These are phyloP conservation scores for Melanotaenia trifasciata DNA, from an alignment of 2,797 vertebrate genomes.

Conservation along the genomic window DNA sequence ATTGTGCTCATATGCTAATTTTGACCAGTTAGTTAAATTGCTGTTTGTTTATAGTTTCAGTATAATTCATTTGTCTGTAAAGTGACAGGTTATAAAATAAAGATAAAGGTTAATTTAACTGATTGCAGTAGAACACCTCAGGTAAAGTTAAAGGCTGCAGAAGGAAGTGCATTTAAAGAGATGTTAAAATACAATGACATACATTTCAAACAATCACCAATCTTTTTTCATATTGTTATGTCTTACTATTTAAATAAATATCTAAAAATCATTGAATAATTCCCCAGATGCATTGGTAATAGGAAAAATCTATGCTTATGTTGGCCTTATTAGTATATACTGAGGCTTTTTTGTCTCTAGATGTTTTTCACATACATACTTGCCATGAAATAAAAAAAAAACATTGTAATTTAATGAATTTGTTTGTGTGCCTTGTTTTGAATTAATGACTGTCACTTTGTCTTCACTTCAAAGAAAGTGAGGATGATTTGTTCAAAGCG, in stretches of 20 bases:
- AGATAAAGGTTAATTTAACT: neutral
- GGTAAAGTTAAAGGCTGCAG: neutral
- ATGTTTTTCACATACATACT: conserved; percentile 59
- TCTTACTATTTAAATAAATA: neutral
- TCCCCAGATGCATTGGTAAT: neutral
- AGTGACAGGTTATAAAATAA: neutral
- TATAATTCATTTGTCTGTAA: neutral
- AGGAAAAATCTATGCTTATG: conserved; percentile 24
- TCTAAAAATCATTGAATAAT: conserved; percentile 9
- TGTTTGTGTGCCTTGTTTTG: conserved; percentile 42
- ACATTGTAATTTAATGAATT: conserved; percentile 64
- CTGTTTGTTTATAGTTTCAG: neutral
- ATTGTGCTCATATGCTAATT: no score
- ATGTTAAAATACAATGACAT: neutral
- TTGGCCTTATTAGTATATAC: conserved; percentile 66
- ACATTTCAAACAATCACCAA: neutral
- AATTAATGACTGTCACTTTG: conserved; percentile 54
- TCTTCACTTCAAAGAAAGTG: conserved; percentile 41
- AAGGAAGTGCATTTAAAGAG: neutral
- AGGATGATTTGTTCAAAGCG: conserved; percentile 59
- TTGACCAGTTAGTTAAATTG: no score
- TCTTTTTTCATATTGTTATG: neutral
- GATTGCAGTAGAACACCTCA: neutral
- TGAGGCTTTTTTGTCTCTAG: conserved; percentile 51
- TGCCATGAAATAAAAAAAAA: conserved; percentile 40